Evolutionary conservation across 2,797 vertebrate species (phyloP).

Genomic region (Lophius americanus): DNA sequence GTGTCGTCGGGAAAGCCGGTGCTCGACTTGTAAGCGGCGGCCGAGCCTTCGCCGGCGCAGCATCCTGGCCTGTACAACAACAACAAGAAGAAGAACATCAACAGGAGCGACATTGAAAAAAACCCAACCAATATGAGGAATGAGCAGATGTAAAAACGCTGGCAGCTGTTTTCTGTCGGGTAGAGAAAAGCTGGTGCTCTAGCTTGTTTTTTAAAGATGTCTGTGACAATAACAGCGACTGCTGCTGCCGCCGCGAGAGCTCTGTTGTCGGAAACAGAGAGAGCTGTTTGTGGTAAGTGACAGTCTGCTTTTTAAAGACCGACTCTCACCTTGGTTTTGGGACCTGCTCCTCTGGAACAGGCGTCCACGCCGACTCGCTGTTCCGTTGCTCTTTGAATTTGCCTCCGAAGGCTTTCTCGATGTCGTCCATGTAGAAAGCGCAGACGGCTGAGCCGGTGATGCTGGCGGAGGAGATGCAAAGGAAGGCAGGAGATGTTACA

Average conservation of each 20-base stretch:
- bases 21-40: slow-evolving; percentile 82
- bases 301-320: slow-evolving; percentile 38
- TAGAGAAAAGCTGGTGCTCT: slow-evolving; percentile 28
- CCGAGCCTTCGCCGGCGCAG: slow-evolving; percentile 88
- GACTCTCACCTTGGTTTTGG: slow-evolving; percentile 88
- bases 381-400: slow-evolving; percentile 93
- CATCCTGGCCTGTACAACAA: slow-evolving; percentile 85
- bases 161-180: slow-evolving; percentile 58
- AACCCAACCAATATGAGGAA: background rate
- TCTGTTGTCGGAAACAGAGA: slow-evolving; percentile 26
- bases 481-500: too few relatives aligned
- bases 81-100: background rate
- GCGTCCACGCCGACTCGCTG: slow-evolving; percentile 87
- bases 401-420: slow-evolving; percentile 89
- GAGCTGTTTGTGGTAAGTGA: slow-evolving; percentile 30
- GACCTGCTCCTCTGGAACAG: slow-evolving; percentile 90
- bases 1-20: slow-evolving; percentile 92
- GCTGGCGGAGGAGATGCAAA: slow-evolving; percentile 66
- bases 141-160: slow-evolving; percentile 44
- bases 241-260: slow-evolving; percentile 31
- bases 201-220: slow-evolving; percentile 21
- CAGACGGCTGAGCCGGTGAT: slow-evolving; percentile 96
- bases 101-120: background rate
- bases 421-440: slow-evolving; percentile 95
- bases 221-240: slow-evolving; percentile 38